phyloP scores from a whole-genome alignment of 2,888 invertebrate genomes.

The Idaea straminata region DNA sequence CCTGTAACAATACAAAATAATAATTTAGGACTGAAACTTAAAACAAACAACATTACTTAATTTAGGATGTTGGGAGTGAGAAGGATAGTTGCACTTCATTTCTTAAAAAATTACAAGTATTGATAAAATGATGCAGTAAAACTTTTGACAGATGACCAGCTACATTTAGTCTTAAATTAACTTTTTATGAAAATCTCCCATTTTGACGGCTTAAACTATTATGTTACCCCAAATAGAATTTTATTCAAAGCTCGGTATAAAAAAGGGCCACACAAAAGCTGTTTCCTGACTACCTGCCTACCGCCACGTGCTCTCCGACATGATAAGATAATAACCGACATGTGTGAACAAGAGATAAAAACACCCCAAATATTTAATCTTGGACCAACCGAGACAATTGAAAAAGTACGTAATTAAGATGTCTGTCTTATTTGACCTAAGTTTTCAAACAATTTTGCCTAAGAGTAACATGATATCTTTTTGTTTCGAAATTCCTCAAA shows the following conservation, averaged over 20 bases:
- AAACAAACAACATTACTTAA: slow-evolving; percentile 10
- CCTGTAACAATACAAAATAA: slow-evolving; percentile 63
- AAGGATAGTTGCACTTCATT: too few relatives aligned
- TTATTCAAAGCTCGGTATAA: slow-evolving; percentile 5
- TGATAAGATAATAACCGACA: slow-evolving; percentile 33
- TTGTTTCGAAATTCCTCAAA: not conserved
- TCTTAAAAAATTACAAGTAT: too few relatives aligned
- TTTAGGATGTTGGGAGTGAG: not conserved
- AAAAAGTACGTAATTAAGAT: not conserved
- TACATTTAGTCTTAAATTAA: too few relatives aligned
- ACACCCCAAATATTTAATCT: slow-evolving; percentile 26
- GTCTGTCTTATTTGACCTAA: not conserved
- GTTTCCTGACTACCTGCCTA: slow-evolving; percentile 37
- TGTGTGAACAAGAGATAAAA: slow-evolving; percentile 33
- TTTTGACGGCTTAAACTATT: not conserved
- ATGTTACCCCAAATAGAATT: not conserved
- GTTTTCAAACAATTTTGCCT: too few relatives aligned
- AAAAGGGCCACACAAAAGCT: slow-evolving; percentile 36
- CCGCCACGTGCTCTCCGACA: slow-evolving; percentile 44
- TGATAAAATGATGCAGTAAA: too few relatives aligned
- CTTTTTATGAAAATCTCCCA: too few relatives aligned
- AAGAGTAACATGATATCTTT: not conserved
- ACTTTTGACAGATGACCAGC: too few relatives aligned
- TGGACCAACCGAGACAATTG: slow-evolving; percentile 8
- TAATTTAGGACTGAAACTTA: slow-evolving; percentile 29